Evolutionary conservation across 2,888 invertebrate genomes (phyloP).

Genomic region (Gortyna flavago): DNA sequence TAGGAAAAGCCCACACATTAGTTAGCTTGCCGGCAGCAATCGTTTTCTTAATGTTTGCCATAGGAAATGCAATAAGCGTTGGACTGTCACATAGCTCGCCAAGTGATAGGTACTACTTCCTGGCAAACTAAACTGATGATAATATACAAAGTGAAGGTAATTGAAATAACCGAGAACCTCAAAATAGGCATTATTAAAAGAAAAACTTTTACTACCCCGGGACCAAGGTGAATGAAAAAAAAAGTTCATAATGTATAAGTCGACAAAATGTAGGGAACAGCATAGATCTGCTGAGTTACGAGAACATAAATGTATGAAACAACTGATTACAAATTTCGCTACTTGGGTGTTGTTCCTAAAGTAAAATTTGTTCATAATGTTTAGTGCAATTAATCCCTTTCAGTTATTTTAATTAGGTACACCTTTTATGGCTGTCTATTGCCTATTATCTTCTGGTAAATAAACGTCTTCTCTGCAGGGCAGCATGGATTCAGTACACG

Average conservation of each 20-base stretch:
- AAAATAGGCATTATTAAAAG: neutral
- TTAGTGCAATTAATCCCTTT: neutral
- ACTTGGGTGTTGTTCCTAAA: too few species aligned
- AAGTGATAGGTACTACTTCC: constrained; percentile 8
- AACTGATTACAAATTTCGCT: too few species aligned
- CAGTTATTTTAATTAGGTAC: neutral
- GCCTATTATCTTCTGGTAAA: neutral
- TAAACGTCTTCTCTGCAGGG: neutral
- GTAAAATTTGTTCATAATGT: too few species aligned
- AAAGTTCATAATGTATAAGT: too few species aligned
- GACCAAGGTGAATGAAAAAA: neutral
- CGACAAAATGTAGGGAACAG: too few species aligned
- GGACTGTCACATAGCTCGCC: neutral
- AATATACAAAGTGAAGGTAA: too few species aligned
- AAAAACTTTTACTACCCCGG: neutral
- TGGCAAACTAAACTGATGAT: neutral
- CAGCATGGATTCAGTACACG: too few species aligned
- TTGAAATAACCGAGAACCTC: neutral
- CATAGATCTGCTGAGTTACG: too few species aligned
- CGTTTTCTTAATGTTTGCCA: constrained; percentile 38
- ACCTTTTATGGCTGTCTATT: neutral
- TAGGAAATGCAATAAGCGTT: constrained; percentile 37
- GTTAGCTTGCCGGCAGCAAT: constrained; percentile 31
- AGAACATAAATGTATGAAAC: too few species aligned
- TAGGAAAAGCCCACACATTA: constrained; percentile 41